Conservation (phyloP, 1,140 invertebrate species). For the Sycophila sp. region DNA sequence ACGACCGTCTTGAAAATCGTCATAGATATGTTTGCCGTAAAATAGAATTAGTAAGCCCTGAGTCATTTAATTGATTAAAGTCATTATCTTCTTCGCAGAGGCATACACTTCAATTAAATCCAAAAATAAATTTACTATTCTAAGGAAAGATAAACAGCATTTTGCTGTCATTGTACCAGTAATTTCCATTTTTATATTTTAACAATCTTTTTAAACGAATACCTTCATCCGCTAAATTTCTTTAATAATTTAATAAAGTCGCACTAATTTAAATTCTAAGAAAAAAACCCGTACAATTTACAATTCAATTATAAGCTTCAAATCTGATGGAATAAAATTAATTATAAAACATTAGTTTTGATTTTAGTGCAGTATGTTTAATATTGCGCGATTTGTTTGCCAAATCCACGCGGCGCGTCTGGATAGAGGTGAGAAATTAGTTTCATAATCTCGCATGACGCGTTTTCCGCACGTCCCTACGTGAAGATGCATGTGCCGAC, state of each 20-base stretch:
- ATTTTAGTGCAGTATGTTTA: slow-evolving; percentile 1
- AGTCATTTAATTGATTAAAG: too few species aligned
- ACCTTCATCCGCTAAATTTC: too few species aligned
- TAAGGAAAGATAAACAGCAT: too few species aligned
- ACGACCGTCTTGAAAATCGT: slow-evolving; percentile 40
- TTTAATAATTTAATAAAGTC: too few species aligned
- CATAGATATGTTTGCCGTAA: background rate
- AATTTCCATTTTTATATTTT: too few species aligned
- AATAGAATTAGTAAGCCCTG: too few species aligned
- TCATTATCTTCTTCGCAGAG: too few species aligned
- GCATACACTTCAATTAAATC: too few species aligned
- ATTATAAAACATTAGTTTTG: background rate
- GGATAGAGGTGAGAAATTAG: slow-evolving; percentile 47
- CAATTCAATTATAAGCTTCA: background rate
- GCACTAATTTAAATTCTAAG: too few species aligned
- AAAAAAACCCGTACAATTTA: background rate
- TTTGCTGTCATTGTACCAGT: too few species aligned
- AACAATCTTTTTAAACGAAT: too few species aligned
- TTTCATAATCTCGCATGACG: slow-evolving; percentile 46
- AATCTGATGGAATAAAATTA: background rate
- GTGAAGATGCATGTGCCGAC: slow-evolving; percentile 33
- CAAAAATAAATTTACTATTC: too few species aligned
- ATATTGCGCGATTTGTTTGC: slow-evolving; percentile 33
- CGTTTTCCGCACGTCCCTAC: slow-evolving; percentile 35
- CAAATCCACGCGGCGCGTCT: slow-evolving; percentile 21